Base-by-base conservation (phyloP, 2,888 invertebrate species). In the Timandra comae region DNA sequence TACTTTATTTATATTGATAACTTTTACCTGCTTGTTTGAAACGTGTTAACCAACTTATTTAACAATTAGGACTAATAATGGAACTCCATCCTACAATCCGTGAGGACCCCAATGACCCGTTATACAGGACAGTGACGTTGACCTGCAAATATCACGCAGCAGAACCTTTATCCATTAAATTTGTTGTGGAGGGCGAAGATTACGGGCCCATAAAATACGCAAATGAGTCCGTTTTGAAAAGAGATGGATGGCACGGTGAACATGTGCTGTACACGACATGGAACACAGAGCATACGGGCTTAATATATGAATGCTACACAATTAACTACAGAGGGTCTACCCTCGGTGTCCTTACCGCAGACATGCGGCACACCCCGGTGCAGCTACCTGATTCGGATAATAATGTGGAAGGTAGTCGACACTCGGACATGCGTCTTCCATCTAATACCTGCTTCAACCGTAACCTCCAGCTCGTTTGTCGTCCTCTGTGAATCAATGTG, bases 61-160 rank as follows among this genome's bases (percentile, higher is more conserved):
- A 49, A 43, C 36, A 44, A 36, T 38, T 77, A 82, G 82, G 80
- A 47, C 59, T 81, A 49, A 51, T 78, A 41, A 82, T 82, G 81
- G 82, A 82, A 74, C 73, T 82, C 12, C 76, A 74, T 37, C 80
- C 81, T 26, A 66, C 63, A 37, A 64, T 81, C 41, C 56, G 62
- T 39, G 66, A 72, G 30, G 52, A 48, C 29, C 42, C 48, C 21
- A 38, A 52, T 21, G 46, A 57, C 38, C 43, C 52, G 7, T 46
- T 50, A 11, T 51, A 52, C 35, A 61, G 66, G 12, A 56, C 43
- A 27, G 73, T 81, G 13, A 71, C 65, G 1, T 63, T 80, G 41
- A 70, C 61, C 7, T 82, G 82, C 70, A 80, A 78, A 55, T 82
- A 82, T 43, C 59, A 69, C 29, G 81, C 80, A 2, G 77, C 80